Conservation (phyloP, 2,888 invertebrate genomes). For the Heliconius cydno region DNA sequence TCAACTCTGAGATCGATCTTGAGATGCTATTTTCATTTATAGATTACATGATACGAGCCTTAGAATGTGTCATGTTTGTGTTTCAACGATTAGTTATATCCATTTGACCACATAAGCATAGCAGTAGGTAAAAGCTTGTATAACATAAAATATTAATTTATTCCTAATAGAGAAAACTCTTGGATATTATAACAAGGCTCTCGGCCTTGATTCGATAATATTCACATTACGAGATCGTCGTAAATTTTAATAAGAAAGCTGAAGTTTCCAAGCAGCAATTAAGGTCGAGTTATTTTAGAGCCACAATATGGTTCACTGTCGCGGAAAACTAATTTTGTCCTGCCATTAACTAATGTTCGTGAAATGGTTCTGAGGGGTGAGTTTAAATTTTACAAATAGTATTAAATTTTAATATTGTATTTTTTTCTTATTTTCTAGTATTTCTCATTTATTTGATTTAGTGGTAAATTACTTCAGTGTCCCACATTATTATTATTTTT, state of each 20-base stretch:
- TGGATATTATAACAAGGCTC: neutral
- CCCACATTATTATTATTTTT: too few species aligned
- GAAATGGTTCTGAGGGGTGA: neutral
- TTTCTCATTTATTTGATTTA: too few species aligned
- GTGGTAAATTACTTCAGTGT: too few species aligned
- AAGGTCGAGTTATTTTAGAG: slow-evolving; percentile 35
- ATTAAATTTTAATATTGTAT: neutral
- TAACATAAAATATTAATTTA: slow-evolving; percentile 8
- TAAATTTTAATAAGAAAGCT: slow-evolving; percentile 21
- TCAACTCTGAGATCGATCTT: too few species aligned
- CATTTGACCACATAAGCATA: neutral
- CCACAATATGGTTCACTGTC: slow-evolving; percentile 27
- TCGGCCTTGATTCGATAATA: slow-evolving; percentile 21
- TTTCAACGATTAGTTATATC: too few species aligned
- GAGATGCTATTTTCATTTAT: too few species aligned
- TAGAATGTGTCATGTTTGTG: too few species aligned
- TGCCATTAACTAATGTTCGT: neutral
- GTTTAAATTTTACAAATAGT: neutral
- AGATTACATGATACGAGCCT: too few species aligned
- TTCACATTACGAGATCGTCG: slow-evolving; percentile 13
- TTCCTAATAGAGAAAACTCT: slow-evolving; percentile 8
- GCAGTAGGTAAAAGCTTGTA: neutral
- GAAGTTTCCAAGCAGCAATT: slow-evolving; percentile 29
- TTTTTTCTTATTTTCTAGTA: too few species aligned
- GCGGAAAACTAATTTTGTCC: slow-evolving; percentile 11